Percentiles rank a stretch among this genome's conserved stretches.
Conservation (phyloP, 2,113 vertebrate species). For the Periophthalmus modestus region DNA sequence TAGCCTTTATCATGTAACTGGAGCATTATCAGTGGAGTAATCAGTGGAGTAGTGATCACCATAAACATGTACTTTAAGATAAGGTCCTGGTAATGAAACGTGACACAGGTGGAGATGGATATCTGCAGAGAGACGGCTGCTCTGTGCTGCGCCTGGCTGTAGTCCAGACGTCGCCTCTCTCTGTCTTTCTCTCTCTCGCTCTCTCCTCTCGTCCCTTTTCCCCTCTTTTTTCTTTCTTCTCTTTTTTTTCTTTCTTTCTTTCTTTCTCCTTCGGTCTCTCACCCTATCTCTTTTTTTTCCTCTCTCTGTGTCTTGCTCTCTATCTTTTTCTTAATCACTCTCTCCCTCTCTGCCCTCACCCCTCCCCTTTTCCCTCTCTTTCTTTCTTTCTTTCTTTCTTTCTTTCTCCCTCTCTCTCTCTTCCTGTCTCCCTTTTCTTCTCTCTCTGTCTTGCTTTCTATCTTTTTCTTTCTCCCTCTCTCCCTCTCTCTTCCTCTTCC, state of each 20-base stretch:
- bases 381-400: too few species aligned
- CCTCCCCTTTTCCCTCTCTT: too few species aligned
- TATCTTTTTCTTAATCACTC: too few species aligned
- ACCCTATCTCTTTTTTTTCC: too few species aligned
- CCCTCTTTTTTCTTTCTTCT: slow-evolving; percentile 26
- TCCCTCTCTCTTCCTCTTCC: too few species aligned
- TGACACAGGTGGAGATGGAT: slow-evolving; percentile 67
- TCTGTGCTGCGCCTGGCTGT: slow-evolving; percentile 31
- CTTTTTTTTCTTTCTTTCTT: neutral
- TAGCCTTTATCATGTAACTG: neutral
- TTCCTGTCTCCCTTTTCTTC: too few species aligned
- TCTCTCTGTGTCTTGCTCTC: too few species aligned
- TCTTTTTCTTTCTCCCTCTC: too few species aligned
- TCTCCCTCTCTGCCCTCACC: too few species aligned
- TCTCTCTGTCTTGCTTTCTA: too few species aligned
- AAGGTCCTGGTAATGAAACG: slow-evolving; percentile 55
- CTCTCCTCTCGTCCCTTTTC: neutral
- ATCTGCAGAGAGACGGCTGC: slow-evolving; percentile 56
- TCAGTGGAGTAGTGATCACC: neutral
- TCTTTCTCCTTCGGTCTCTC: slow-evolving; percentile 16
- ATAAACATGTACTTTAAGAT: slow-evolving; percentile 34
- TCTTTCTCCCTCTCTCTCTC: too few species aligned
- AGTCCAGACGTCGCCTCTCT: slow-evolving; percentile 58
- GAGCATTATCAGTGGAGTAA: neutral
- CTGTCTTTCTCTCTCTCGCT: neutral